These are phyloP conservation scores for Amphilophus citrinellus DNA, from an alignment of 2,113 vertebrate genomes.

Conservation along the genomic window DNA sequence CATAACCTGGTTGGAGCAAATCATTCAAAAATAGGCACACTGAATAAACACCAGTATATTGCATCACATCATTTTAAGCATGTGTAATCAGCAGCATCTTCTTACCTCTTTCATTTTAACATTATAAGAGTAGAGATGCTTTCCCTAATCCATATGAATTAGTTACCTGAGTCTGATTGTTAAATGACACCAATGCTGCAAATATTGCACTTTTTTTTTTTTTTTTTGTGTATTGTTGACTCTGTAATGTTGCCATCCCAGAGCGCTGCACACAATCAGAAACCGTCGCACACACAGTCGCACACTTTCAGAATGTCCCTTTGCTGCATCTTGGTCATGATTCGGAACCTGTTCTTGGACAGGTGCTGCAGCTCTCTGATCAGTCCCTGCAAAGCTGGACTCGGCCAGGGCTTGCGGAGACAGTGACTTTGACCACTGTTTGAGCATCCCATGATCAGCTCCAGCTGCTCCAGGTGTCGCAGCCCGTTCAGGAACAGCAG, in stretches of 20 bases:
- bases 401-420: slow-evolving; percentile 64
- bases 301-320: slow-evolving; percentile 53
- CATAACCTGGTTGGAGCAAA: background rate
- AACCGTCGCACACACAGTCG: slow-evolving; percentile 62
- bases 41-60: background rate
- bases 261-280: background rate
- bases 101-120: background rate
- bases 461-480: slow-evolving; percentile 58
- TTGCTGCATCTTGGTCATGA: slow-evolving; percentile 54
- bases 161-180: background rate
- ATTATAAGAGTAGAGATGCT: background rate
- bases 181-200: background rate
- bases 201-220: background rate
- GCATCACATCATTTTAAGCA: background rate
- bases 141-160: background rate
- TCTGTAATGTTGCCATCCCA: background rate
- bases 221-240: background rate
- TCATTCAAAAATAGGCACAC: background rate
- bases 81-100: background rate
- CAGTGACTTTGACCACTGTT: slow-evolving; percentile 50
- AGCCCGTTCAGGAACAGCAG: slow-evolving; percentile 66
- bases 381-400: slow-evolving; percentile 51
- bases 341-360: slow-evolving; percentile 57
- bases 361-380: slow-evolving; percentile 56
- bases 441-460: slow-evolving; percentile 65